These are phyloP conservation scores for Zele albiditarsus DNA, from an alignment of 2,888 invertebrate species.

Conservation along the genomic window DNA sequence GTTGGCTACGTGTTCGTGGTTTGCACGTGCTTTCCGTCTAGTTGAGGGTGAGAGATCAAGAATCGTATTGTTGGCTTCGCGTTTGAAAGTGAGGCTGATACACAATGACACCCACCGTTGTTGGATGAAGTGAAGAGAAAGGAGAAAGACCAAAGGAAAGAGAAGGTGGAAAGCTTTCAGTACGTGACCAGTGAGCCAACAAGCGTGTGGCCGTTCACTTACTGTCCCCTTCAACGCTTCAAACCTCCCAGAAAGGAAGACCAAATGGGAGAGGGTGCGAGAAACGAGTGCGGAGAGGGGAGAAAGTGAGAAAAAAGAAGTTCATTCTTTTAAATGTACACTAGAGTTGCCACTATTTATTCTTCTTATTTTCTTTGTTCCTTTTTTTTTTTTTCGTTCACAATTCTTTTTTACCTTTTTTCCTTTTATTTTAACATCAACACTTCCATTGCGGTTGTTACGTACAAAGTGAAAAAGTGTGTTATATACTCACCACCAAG, in stretches of 20 bases:
- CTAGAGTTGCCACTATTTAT: slow-evolving; percentile 27
- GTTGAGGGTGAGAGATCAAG: slow-evolving; percentile 49
- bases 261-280: not conserved
- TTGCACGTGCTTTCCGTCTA: slow-evolving; percentile 37
- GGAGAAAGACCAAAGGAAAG: not conserved
- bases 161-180: slow-evolving; percentile 41
- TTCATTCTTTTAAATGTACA: slow-evolving; percentile 25
- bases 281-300: not conserved
- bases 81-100: slow-evolving; percentile 57
- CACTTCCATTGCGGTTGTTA: not conserved
- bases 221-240: slow-evolving; percentile 38
- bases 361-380: slow-evolving; percentile 19
- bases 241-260: slow-evolving; percentile 14
- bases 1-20: slow-evolving; percentile 34
- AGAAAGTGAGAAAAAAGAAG: not conserved
- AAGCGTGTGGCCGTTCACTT: slow-evolving; percentile 39
- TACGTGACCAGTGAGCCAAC: slow-evolving; percentile 51
- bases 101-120: slow-evolving; percentile 47
- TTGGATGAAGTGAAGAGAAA: not conserved
- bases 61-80: slow-evolving; percentile 60
- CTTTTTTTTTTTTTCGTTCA: slow-evolving; percentile 28
- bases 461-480: not conserved
- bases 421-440: not conserved
- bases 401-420: slow-evolving; percentile 16
- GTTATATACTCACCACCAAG: slow-evolving; percentile 75